Percentiles rank a stretch among this genome's conserved stretches.
Evolutionary conservation across 1,140 invertebrate species (phyloP).

Genomic region (Pemphigus obesinymphae): DNA sequence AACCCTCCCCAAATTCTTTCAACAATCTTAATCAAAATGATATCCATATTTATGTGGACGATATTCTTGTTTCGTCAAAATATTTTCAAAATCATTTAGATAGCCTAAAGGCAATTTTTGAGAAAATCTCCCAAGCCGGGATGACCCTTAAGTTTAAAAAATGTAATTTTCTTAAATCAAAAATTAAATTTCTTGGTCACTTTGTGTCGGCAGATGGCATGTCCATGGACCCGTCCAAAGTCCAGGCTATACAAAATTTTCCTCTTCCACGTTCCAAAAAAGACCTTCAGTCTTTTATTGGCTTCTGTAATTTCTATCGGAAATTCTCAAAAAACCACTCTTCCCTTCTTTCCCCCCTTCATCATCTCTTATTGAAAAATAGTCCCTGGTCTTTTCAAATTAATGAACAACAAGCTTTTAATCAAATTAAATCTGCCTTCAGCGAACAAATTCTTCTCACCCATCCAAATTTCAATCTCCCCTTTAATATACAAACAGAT

Average conservation of each 20-base stretch:
- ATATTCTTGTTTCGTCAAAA: background rate
- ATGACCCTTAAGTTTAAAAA: background rate
- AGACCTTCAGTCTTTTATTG: background rate
- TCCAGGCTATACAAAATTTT: background rate
- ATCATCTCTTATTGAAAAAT: background rate
- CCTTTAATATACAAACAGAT: background rate
- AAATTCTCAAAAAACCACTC: background rate
- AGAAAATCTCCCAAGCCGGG: background rate
- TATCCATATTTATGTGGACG: background rate
- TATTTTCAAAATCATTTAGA: background rate
- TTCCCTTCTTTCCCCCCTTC: background rate
- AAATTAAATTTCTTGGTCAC: background rate
- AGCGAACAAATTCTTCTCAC: background rate
- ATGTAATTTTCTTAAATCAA: background rate
- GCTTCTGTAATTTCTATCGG: background rate
- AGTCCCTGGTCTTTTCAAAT: background rate
- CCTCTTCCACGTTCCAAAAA: background rate
- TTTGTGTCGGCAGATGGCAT: background rate
- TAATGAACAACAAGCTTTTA: background rate
- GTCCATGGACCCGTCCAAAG: background rate
- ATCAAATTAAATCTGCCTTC: background rate
- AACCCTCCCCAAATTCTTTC: background rate
- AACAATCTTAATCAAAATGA: background rate
- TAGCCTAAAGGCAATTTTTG: background rate
- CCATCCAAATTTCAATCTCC: background rate